Base-by-base conservation (phyloP, 2,113 vertebrate genomes). In the Cebus imitator region DNA sequence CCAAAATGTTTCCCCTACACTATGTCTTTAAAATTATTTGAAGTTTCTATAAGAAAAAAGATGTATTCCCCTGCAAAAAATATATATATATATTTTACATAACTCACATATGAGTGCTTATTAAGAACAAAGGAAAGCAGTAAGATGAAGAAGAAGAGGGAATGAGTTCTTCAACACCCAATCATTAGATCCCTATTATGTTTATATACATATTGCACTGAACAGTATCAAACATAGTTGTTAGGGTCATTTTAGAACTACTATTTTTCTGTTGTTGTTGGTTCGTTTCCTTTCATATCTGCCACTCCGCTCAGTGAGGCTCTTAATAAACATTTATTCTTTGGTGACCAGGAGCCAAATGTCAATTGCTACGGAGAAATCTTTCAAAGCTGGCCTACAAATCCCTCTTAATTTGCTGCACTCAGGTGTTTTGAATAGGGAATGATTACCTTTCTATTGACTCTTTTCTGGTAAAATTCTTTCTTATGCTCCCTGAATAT, bases 21-120 rank as follows among this genome's bases (percentile, higher is more conserved):
- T 27, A 43, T 76, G 7, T 81, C 50, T 95, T 94, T 61, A 55
- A 96, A 92, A 94, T 79, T 95, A 66, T 45, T 79, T 92, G 23
- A 90, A 84, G 55, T 32, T 79, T 3, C n/a, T 58, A 8, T 89
- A 50, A 83, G 35, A 83, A 50, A 83, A 30, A 83, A 20, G 21
- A 80, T 50, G 32, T 14, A 57, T 50, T 43, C 30, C 35, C 43
- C 5, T 30, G 9, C 8, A n/a, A 40, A n/a, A n/a, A n/a, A n/a
- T n/a, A n/a, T n/a, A n/a, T n/a, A 37, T 37, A 37, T 37, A 25
- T 78, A 25, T 73, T 66, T 85, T 81, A 48, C 17, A 86, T 37
- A 91, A 66, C 2, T 14, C 8, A 75, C 2, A 35, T 3, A 52
- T 5, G 27, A 21, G 35, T 72, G 8, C 23, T 84, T 75, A 70